Percentiles rank a stretch among this genome's conserved stretches.
These are phyloP conservation scores for Acanthaster planci DNA, from an alignment of 35 echinoderm and acorn worm species.

Conservation along the genomic window DNA sequence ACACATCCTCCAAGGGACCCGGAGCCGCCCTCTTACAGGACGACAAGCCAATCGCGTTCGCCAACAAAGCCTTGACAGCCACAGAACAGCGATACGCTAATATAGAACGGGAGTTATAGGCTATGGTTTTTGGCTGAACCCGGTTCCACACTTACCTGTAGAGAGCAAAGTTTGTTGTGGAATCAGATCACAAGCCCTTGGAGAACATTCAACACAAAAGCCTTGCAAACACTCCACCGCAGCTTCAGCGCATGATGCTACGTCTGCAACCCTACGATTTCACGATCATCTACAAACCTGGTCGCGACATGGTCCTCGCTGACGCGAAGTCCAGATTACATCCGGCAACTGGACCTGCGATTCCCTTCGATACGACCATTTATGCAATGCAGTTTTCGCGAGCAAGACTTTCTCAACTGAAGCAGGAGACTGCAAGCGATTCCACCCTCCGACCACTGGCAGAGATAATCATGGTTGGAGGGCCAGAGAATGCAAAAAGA, in stretches of 20 bases:
- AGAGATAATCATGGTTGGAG: no score
- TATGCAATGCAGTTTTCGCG: slow-evolving; percentile 1
- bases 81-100: no score
- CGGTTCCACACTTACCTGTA: slow-evolving; percentile 46
- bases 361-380: neutral
- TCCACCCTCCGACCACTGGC: no score
- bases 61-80: slow-evolving; percentile 27
- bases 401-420: no score
- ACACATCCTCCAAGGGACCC: slow-evolving; percentile 36
- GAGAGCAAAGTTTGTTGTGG: slow-evolving; percentile 15
- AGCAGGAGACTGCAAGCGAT: no score
- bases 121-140: slow-evolving; percentile 54
- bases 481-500: slow-evolving; percentile 19
- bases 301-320: slow-evolving; percentile 44
- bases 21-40: slow-evolving; percentile 42
- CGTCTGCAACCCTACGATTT: slow-evolving; percentile 48
- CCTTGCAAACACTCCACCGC: neutral
- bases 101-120: slow-evolving; percentile 50
- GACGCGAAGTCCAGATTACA: slow-evolving; percentile 31
- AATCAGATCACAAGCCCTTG: slow-evolving; percentile 57
- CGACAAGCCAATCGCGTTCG: slow-evolving; percentile 26
- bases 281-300: slow-evolving; percentile 46
- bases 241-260: slow-evolving; percentile 53
- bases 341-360: neutral
- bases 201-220: slow-evolving; percentile 41